Evolutionary conservation across 2,888 invertebrate genomes (phyloP), one percentile per base, ranked within the genome.

Genomic region (Trisateles emortualis): DNA sequence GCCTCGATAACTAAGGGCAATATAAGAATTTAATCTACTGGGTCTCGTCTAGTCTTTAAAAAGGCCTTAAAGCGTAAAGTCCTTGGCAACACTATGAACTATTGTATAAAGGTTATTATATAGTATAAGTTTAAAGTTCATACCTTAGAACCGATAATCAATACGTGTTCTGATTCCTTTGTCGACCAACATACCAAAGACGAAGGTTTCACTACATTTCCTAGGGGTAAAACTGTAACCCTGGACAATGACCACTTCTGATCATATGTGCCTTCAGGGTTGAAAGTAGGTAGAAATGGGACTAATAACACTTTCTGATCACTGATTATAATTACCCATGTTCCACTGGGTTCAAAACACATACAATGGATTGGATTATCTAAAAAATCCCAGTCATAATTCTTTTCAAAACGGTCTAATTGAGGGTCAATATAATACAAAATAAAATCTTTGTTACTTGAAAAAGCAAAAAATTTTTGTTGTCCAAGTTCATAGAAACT

Each of bases 281-380:
- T 85, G 63, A 93, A 92, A 26, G 89, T 67, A 0, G 93, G 92
- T 26, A 93, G 76, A 74, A 90, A 93, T 16, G 93, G 93, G n/a
- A 93, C 89, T n/a, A 93, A 77, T 22, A 92, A 74, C 4, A 93
- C 79, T 65, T 91, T 92, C 60, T 88, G 88, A 78, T 93, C 93
- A 85, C 94, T 94, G 53, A 94, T 88, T 63, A 95, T 93, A 17
- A 96, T 87, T 19, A 96, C 88, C 96, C 96, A 96, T 35, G 95
- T 95, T 48, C 97, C 97, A 54, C 95, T 94, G 0, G 97, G 96
- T 88, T 97, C 97, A 86, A 98, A 97, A 83, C 97, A 97, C 82
- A 97, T 92, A 77, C 95, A 95, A 79, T 95, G 94, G 52, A 96
- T 94, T 30, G 88, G 90, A 82, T 92, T 91, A 61, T 92, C 90